Percentiles rank a stretch among this genome's conserved stretches.
These are phyloP conservation scores for Monochamus alternatus DNA, from an alignment of 2,888 invertebrate genomes.

Conservation along the genomic window DNA sequence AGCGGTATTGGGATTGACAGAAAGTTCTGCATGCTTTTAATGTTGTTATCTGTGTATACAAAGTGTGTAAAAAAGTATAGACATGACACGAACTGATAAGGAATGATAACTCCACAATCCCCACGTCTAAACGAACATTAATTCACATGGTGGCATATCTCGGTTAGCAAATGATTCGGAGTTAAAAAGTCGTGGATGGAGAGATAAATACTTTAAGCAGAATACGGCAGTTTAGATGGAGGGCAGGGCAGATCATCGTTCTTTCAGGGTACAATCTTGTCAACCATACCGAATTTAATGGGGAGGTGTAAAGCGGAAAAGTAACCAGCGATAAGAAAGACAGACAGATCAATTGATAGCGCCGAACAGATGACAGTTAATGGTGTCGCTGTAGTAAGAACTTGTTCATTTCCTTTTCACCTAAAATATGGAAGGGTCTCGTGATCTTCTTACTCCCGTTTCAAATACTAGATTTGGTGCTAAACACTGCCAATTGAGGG, in stretches of 20 bases:
- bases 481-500: constrained; percentile 4
- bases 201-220: constrained; percentile 61
- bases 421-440: constrained; percentile 52
- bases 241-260: constrained; percentile 50
- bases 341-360: constrained; percentile 70
- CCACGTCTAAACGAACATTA: constrained; percentile 41
- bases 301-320: constrained; percentile 69
- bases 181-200: constrained; percentile 62
- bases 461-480: constrained; percentile 23
- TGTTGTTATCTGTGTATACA: no score
- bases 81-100: no score
- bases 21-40: no score
- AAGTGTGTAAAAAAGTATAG: no score
- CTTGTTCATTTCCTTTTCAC: constrained; percentile 66
- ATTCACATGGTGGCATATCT: constrained; percentile 54
- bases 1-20: no score
- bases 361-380: constrained; percentile 68
- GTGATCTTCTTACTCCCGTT: constrained; percentile 24
- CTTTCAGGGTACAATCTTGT: constrained; percentile 55
- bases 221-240: constrained; percentile 47
- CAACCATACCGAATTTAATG: constrained; percentile 66
- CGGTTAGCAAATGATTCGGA: constrained; percentile 62
- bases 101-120: no score
- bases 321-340: constrained; percentile 69
- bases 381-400: constrained; percentile 63